A percentile compares a stretch with the other conserved stretches of the same genome.
phyloP scores from a whole-genome alignment of 2,113 vertebrate species.

The Phrynosoma platyrhinos region DNA sequence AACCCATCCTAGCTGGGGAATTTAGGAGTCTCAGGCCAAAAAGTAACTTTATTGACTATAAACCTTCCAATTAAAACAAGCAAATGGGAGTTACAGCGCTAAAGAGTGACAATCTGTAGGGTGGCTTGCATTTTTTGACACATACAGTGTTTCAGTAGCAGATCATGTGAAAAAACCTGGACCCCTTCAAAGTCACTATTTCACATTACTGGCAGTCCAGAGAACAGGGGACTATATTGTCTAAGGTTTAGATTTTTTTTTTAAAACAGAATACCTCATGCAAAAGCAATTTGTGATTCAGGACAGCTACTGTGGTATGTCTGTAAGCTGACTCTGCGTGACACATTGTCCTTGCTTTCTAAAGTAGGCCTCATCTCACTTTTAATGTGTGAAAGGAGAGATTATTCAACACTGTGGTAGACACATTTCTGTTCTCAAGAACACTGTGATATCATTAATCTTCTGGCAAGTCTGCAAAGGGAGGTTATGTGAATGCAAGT shows the following conservation, averaged over 20 bases:
- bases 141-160: background rate
- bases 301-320: slow-evolving; percentile 57
- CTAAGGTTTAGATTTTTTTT: slow-evolving; percentile 64
- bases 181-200: background rate
- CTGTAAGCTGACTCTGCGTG: slow-evolving; percentile 52
- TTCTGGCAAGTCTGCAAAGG: slow-evolving; percentile 76
- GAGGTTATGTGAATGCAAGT: slow-evolving; percentile 75
- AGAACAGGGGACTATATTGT: slow-evolving; percentile 35
- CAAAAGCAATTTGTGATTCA: slow-evolving; percentile 63
- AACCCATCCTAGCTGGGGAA: no score
- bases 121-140: background rate
- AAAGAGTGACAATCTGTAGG: background rate
- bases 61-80: no score
- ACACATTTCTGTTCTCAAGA: slow-evolving; percentile 79
- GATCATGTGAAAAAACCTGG: background rate
- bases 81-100: no score
- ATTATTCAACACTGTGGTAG: slow-evolving; percentile 75
- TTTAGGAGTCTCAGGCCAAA: no score
- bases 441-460: slow-evolving; percentile 78
- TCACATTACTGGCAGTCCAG: background rate
- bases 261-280: slow-evolving; percentile 44
- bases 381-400: slow-evolving; percentile 69
- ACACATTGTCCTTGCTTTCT: slow-evolving; percentile 67
- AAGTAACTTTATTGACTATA: no score
- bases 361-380: slow-evolving; percentile 66